A percentile compares a stretch with the other conserved stretches of the same genome.
These are phyloP conservation scores for Labeo catla DNA, from an alignment of 2,113 vertebrate species.

Conservation along the genomic window DNA sequence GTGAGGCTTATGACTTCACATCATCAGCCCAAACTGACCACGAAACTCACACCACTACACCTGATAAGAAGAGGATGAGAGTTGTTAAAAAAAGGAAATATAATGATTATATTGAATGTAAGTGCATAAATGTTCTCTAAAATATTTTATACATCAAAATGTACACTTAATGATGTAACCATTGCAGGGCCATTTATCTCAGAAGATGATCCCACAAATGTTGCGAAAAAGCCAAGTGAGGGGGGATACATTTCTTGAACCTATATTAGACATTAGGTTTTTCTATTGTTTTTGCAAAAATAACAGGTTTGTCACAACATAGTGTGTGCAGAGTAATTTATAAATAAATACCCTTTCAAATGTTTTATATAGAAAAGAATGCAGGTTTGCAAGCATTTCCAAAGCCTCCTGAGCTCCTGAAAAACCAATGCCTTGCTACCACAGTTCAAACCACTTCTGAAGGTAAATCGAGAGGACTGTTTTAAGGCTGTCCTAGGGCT, in stretches of 20 bases:
- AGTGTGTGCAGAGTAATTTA: neutral
- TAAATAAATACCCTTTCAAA: neutral
- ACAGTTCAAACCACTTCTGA: neutral
- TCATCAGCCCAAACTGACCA: constrained; percentile 13
- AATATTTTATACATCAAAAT: neutral
- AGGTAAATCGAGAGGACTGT: too few relatives aligned
- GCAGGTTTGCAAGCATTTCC: constrained; percentile 3
- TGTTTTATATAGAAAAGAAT: neutral
- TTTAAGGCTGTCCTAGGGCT: too few relatives aligned
- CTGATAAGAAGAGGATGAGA: neutral
- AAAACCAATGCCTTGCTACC: neutral
- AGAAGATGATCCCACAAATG: constrained; percentile 1
- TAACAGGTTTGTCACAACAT: neutral
- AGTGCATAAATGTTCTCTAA: neutral
- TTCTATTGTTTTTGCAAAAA: neutral
- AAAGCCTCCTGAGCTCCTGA: neutral
- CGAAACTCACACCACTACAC: neutral
- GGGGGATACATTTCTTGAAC: neutral
- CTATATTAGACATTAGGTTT: neutral
- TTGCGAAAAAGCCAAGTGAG: neutral
- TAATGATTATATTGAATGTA: neutral
- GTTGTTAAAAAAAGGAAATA: neutral
- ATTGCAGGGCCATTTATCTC: neutral
- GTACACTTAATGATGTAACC: neutral
- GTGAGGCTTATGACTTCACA: neutral